Evolutionary conservation across 2,888 invertebrate genomes (phyloP).

Genomic region (Nemapogon koenigi): DNA sequence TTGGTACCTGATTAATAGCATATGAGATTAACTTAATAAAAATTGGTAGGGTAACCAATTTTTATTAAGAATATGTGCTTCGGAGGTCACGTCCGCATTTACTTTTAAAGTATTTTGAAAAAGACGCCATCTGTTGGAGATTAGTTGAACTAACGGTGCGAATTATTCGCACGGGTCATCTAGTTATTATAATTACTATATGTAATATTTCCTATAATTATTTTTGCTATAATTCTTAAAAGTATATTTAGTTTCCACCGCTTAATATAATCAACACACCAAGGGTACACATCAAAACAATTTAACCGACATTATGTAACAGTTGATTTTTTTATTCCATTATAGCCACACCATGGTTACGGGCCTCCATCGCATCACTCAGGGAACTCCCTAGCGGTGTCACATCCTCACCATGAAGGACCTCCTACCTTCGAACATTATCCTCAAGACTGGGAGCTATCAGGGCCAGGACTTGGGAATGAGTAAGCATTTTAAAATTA

Average conservation of each 20-base stretch:
- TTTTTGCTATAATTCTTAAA: no score
- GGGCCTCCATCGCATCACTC: constrained; percentile 24
- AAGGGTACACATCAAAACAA: background rate
- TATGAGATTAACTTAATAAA: constrained; percentile 17
- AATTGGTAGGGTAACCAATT: background rate
- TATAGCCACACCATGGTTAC: constrained; percentile 20
- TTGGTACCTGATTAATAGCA: constrained; percentile 21
- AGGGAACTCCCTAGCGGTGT: constrained; percentile 26
- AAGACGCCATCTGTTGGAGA: no score
- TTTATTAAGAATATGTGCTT: no score
- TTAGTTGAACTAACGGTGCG: no score
- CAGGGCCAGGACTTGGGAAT: constrained; percentile 68
- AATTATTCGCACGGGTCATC: no score
- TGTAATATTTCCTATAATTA: no score
- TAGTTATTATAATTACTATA: no score
- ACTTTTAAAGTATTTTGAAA: no score
- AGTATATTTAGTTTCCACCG: no score
- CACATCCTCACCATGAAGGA: constrained; percentile 34
- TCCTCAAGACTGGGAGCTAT: constrained; percentile 64
- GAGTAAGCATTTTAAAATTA: constrained; percentile 58
- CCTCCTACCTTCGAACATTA: constrained; percentile 42
- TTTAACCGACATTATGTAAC: constrained; percentile 23
- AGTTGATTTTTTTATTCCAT: constrained; percentile 9
- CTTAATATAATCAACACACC: no score
- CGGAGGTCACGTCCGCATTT: no score